Percentiles rank a stretch among this genome's conserved stretches.
These are phyloP conservation scores for Sitta europaea DNA, from an alignment of 2,113 vertebrate species.

Conservation along the genomic window DNA sequence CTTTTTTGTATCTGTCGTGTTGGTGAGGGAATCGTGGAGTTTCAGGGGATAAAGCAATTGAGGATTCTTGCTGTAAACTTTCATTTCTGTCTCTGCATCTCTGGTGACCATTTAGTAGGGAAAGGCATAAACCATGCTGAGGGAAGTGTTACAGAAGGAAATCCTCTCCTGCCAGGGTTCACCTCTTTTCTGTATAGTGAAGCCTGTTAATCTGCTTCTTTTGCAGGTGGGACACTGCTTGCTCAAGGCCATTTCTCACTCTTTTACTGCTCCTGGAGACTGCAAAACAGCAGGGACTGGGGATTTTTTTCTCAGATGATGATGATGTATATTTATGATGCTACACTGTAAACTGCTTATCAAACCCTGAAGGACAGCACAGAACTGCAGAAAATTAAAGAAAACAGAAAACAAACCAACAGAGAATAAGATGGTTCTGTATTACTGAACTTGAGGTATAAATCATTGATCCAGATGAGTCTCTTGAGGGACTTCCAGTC, in stretches of 20 bases:
- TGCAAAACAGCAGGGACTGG: not conserved
- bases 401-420: not conserved
- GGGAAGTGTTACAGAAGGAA: not conserved
- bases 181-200: not conserved
- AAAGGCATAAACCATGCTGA: not conserved
- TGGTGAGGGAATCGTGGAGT: not conserved
- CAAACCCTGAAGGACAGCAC: not conserved
- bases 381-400: not conserved
- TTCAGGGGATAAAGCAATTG: not conserved
- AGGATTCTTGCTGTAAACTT: not conserved
- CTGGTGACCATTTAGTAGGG: not conserved
- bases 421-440: not conserved
- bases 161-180: not conserved
- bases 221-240: not conserved
- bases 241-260: conserved; percentile 16
- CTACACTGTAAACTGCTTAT: not conserved
- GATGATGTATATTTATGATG: conserved; percentile 5
- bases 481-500: not conserved
- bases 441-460: not conserved
- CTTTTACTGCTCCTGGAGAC: conserved; percentile 16
- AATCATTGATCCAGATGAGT: not conserved
- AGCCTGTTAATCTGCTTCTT: conserved; percentile 17
- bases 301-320: not conserved
- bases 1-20: not conserved
- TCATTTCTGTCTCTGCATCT: not conserved